Percentiles rank a stretch among this genome's conserved stretches.
These are phyloP conservation scores for Staurois parvus DNA, from an alignment of 2,797 vertebrate species.

Conservation along the genomic window DNA sequence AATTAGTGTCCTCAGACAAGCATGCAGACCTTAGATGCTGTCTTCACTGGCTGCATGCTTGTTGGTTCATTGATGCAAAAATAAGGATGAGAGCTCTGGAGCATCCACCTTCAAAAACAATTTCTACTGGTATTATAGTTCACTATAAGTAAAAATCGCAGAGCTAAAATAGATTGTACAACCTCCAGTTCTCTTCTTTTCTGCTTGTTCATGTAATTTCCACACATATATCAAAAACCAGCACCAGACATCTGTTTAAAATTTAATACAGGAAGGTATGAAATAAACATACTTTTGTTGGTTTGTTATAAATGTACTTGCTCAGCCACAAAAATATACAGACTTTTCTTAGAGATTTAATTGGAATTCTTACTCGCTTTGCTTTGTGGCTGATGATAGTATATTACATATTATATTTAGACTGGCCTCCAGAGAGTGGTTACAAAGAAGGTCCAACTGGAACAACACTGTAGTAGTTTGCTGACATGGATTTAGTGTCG, in stretches of 20 bases:
- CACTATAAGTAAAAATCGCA: too few species aligned
- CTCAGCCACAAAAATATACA: neutral
- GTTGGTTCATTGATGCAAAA: too few species aligned
- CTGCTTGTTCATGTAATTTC: neutral
- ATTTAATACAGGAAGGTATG: neutral
- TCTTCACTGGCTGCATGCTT: too few species aligned
- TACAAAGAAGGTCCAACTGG: too few species aligned
- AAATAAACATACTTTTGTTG: neutral
- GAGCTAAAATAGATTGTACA: neutral
- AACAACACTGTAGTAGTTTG: too few species aligned
- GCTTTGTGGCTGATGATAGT: neutral
- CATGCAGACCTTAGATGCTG: too few species aligned
- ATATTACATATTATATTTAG: neutral
- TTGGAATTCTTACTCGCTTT: neutral
- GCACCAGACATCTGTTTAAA: neutral
- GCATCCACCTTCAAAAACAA: too few species aligned
- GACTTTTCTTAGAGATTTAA: neutral
- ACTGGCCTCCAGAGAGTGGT: neutral
- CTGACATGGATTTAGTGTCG: too few species aligned
- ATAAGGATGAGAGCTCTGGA: too few species aligned
- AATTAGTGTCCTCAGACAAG: too few species aligned
- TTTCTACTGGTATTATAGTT: too few species aligned
- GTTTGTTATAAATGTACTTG: neutral
- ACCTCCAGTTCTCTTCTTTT: neutral
- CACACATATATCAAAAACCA: neutral